A percentile compares a stretch with the other conserved stretches of the same genome.
These are phyloP conservation scores for Crepidodera aurea DNA, from an alignment of 2,888 invertebrate species.

Conservation along the genomic window DNA sequence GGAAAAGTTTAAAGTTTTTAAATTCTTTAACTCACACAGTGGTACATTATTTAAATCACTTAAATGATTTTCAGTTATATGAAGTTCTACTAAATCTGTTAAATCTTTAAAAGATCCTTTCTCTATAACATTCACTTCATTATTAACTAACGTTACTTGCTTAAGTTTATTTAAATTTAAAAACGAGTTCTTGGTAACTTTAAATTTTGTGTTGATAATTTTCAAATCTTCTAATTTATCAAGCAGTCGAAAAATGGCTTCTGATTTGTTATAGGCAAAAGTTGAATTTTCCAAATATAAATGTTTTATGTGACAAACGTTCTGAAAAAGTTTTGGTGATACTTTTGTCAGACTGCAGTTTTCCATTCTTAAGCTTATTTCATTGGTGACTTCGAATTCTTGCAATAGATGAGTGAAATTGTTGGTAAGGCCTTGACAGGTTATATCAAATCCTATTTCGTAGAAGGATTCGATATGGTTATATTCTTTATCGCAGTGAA, in stretches of 20 bases:
- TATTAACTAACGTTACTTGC: constrained; percentile 46
- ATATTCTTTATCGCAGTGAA: constrained; percentile 54
- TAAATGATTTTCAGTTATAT: constrained; percentile 46
- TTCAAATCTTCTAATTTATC: constrained; percentile 42
- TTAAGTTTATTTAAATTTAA: constrained; percentile 43
- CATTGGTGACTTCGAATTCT: constrained; percentile 53
- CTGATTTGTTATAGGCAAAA: constrained; percentile 39
- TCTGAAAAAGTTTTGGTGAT: constrained; percentile 47
- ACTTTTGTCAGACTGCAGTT: constrained; percentile 50
- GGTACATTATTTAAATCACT: constrained; percentile 42
- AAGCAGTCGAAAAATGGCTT: constrained; percentile 43
- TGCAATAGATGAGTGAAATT: constrained; percentile 48
- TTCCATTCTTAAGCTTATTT: constrained; percentile 51
- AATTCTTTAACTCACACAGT: constrained; percentile 46
- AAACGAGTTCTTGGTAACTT: constrained; percentile 38
- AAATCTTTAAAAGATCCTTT: constrained; percentile 39
- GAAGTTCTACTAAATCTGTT: constrained; percentile 39
- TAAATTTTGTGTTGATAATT: constrained; percentile 45
- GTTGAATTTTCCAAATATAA: constrained; percentile 48
- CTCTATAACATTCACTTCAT: constrained; percentile 43
- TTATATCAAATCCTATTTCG: constrained; percentile 55
- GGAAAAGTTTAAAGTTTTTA: constrained; percentile 43
- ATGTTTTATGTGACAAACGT: constrained; percentile 51
- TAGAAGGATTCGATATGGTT: constrained; percentile 54
- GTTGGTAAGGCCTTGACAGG: constrained; percentile 49